Conservation (phyloP, 23 tunicate genomes). For the Halocynthia aurantium region DNA sequence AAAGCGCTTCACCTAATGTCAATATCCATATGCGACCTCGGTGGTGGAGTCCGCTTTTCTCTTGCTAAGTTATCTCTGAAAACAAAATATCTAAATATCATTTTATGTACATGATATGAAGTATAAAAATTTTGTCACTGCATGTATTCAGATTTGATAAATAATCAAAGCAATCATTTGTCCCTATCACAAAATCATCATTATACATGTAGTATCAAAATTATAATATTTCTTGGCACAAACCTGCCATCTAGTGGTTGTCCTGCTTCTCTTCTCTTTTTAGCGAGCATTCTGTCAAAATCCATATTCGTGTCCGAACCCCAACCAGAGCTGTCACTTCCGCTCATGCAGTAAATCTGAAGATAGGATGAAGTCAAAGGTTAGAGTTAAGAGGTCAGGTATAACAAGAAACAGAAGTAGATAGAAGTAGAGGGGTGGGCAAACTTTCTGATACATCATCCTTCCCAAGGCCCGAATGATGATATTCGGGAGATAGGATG, state of each 20-base stretch:
- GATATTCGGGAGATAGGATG: background rate
- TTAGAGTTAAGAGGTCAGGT: background rate
- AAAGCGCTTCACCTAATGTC: background rate
- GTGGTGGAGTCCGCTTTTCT: background rate
- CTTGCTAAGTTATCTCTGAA: background rate
- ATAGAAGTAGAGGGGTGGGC: background rate
- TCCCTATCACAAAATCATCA: too few species aligned
- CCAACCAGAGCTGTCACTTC: conserved; percentile 87
- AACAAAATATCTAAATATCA: background rate
- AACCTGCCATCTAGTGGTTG: background rate
- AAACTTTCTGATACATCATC: background rate
- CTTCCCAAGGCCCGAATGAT: background rate
- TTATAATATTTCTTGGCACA: background rate
- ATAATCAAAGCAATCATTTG: too few species aligned
- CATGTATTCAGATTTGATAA: too few species aligned
- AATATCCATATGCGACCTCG: background rate
- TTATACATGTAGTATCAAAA: background rate
- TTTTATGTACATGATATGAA: too few species aligned
- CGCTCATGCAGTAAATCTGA: conserved; percentile 82
- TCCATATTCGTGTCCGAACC: conserved; percentile 65
- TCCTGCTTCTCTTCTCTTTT: conserved; percentile 57
- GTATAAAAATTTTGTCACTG: too few species aligned
- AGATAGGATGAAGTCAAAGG: background rate
- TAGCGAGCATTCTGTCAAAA: conserved; percentile 76
- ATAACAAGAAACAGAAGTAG: background rate